Evolutionary conservation across 2,888 invertebrate species (phyloP).

Genomic region (Lycaena phlaeas): DNA sequence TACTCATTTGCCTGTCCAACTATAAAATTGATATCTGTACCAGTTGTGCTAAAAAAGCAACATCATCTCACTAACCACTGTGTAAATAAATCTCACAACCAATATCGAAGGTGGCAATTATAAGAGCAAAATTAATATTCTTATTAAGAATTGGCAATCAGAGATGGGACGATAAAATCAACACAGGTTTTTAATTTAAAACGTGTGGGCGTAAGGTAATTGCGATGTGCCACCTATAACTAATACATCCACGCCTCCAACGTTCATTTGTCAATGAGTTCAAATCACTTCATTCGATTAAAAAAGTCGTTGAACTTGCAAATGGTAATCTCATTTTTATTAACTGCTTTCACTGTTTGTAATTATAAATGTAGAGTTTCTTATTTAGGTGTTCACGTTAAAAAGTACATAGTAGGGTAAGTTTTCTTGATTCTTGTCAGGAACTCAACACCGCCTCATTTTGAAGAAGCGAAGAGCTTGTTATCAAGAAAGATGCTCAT

Average conservation of each 20-base stretch:
- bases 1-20: too few species aligned
- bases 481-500: too few species aligned
- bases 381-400: too few species aligned
- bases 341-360: too few species aligned
- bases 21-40: too few species aligned
- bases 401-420: too few species aligned
- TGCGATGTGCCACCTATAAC: conserved; percentile 47
- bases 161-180: conserved; percentile 4
- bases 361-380: too few species aligned
- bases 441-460: too few species aligned
- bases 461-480: background rate
- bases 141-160: conserved; percentile 2
- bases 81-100: background rate
- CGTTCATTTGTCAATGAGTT: conserved; percentile 43
- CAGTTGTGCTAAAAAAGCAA: too few species aligned
- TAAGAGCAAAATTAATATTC: background rate
- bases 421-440: too few species aligned
- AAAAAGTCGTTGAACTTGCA: background rate
- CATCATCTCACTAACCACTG: too few species aligned
- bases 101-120: conserved; percentile 1
- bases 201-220: conserved; percentile 48
- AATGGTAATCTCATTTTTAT: too few species aligned
- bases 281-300: conserved; percentile 9
- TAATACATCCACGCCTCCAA: conserved; percentile 44
- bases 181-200: conserved; percentile 20